These are phyloP conservation scores for Ips typographus DNA, from an alignment of 1,140 invertebrate species.

Conservation along the genomic window DNA sequence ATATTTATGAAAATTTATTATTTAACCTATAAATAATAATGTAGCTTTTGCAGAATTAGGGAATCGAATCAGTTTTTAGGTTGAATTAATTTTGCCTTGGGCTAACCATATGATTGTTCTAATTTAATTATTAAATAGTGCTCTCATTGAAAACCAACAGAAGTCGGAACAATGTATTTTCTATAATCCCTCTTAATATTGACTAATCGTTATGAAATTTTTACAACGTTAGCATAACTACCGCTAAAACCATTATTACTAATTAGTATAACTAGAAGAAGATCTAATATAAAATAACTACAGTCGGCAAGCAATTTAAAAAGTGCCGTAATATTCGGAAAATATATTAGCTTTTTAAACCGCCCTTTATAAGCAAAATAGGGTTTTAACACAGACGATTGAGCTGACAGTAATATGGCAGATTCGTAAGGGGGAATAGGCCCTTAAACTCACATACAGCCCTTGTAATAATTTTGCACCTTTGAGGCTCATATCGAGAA, in stretches of 20 bases:
- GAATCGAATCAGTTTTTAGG: conserved; percentile 15
- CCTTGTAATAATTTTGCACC: conserved; percentile 49
- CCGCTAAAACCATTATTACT: too few relatives aligned
- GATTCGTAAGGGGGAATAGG: conserved; percentile 23
- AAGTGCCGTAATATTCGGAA: conserved; percentile 23
- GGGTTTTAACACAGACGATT: conserved; percentile 36
- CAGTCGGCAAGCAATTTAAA: conserved; percentile 14
- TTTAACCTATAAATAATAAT: conserved; percentile 29
- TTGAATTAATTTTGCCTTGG: conserved; percentile 12
- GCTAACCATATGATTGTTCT: conserved; percentile 2
- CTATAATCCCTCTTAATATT: too few relatives aligned
- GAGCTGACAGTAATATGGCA: conserved; percentile 33
- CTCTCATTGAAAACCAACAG: background rate
- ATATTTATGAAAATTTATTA: conserved; percentile 30
- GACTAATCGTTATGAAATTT: too few relatives aligned
- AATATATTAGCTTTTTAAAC: conserved; percentile 24
- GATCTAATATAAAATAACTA: background rate
- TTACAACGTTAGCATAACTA: too few relatives aligned
- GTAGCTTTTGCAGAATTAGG: conserved; percentile 13
- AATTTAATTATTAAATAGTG: background rate
- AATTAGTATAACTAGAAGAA: too few relatives aligned
- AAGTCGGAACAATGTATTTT: too few relatives aligned
- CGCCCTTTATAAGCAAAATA: conserved; percentile 35
- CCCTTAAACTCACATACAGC: conserved; percentile 37
- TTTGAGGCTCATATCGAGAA: conserved; percentile 39